Evolutionary conservation across 2,797 vertebrate species (phyloP), one percentile per base, ranked within the genome.

Genomic region (Tenualosa ilisha): DNA sequence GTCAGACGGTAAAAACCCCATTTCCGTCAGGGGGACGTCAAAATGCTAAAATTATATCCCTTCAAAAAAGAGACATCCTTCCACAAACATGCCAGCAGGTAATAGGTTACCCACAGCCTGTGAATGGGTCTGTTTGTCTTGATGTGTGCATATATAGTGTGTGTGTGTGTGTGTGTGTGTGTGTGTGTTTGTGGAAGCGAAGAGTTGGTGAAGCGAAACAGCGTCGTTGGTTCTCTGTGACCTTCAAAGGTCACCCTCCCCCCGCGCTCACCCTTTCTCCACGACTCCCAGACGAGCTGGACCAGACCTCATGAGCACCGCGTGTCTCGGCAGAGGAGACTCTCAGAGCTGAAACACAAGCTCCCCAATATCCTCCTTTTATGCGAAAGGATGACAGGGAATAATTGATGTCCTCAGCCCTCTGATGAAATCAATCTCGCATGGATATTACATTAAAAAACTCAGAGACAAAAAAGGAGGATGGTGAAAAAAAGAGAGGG

Each of bases 401-500:
- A 86, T 91, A 89, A 91, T 89, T 84, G 86, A 89, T 85, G 85
- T 85, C 83, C 85, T 86, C 83, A 79, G 63, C 79, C 63, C 49
- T 87, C 85, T 81, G 86, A 88, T 82, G 85, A 84, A 85, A 82
- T 85, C 26, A 84, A 83, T 85, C 82, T 84, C 51, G 61, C 40
- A 87, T 82, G 84, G 84, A 85, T 85, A 82, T 75, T 65, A 65
- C 63, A 86, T 82, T 56, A 84, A 85, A 82, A 87, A 81, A 59
- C 86, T 65, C 88, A 87, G 24, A 61, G 59, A 84, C 82, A 83
- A 63, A 43, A 46, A 82, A 54, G 46, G 15, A 43, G 65, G 84
- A 88, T 87, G 89, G 84, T 86, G 87, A 89, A 87, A 89, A 88
- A 83, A 59, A 90, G 91, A 54, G 17, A n/a, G 31, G 31, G 54